Conservation (phyloP, 2,113 vertebrate genomes). For the Cichladusa arquata region DNA sequence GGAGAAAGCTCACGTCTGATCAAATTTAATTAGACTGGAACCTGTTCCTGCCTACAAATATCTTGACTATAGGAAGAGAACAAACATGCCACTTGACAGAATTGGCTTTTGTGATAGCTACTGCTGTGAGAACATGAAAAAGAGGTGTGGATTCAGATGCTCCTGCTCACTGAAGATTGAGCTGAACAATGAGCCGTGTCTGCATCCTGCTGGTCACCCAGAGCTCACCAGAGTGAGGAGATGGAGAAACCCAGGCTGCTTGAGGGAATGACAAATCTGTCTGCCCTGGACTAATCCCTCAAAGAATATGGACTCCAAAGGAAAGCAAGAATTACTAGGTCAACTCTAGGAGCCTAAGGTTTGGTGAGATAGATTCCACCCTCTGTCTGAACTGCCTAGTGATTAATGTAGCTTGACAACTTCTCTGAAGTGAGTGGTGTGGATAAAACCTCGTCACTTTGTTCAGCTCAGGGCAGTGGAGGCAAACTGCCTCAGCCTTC, state of each 20-base stretch:
- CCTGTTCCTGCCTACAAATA: conserved; percentile 19
- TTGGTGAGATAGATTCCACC: background rate
- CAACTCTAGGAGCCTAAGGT: background rate
- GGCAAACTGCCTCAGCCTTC: background rate
- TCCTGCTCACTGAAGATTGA: background rate
- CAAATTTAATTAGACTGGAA: conserved; percentile 14
- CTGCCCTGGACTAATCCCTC: background rate
- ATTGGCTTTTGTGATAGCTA: background rate
- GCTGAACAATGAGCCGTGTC: background rate
- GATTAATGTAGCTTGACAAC: background rate
- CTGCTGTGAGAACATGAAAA: background rate
- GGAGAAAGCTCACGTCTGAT: background rate
- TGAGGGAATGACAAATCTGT: background rate
- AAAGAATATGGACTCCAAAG: background rate
- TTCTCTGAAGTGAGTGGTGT: background rate
- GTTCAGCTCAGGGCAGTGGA: background rate
- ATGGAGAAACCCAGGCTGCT: background rate
- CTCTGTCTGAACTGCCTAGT: background rate
- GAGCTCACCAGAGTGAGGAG: background rate
- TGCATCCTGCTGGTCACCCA: background rate
- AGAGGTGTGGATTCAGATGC: background rate
- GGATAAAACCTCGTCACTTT: background rate
- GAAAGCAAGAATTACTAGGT: background rate
- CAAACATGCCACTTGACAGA: background rate
- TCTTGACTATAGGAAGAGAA: background rate